Conservation (phyloP, 2,113 vertebrate genomes). For the cattle (Bos taurus) region DNA sequence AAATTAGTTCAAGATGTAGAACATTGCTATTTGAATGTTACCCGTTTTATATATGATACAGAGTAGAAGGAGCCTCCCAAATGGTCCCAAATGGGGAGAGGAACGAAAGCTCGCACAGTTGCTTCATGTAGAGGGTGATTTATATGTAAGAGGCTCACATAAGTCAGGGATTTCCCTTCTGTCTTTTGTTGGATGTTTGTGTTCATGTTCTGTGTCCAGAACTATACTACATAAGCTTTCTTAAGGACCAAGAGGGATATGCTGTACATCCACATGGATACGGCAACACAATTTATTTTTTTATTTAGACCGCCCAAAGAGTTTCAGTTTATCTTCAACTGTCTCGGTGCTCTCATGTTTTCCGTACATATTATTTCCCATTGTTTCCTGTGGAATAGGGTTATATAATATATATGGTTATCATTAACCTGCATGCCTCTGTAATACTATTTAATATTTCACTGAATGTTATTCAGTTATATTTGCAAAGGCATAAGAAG, state of each 20-base stretch:
- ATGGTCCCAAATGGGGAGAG: neutral
- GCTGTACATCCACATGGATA: neutral
- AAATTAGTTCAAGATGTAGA: neutral
- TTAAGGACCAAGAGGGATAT: neutral
- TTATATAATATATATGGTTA: neutral
- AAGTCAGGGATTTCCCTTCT: neutral
- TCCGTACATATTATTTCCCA: neutral
- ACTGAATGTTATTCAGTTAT: neutral
- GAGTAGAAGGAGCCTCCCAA: neutral
- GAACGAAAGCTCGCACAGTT: neutral
- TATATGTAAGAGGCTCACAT: neutral
- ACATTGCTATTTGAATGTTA: neutral
- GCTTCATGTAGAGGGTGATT: neutral
- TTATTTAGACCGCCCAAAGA: neutral
- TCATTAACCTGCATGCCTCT: neutral
- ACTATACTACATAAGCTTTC: neutral
- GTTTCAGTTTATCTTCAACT: neutral
- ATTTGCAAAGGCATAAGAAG: neutral
- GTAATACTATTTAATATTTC: neutral
- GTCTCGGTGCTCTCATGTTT: neutral
- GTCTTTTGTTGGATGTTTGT: neutral
- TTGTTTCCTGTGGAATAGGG: neutral
- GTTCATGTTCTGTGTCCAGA: neutral
- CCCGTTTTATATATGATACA: neutral
- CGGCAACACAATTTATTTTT: neutral